Percentiles rank a stretch among this genome's conserved stretches.
phyloP scores from a whole-genome alignment of 1,140 invertebrate genomes.

The Venustaconcha ellipsiformis region DNA sequence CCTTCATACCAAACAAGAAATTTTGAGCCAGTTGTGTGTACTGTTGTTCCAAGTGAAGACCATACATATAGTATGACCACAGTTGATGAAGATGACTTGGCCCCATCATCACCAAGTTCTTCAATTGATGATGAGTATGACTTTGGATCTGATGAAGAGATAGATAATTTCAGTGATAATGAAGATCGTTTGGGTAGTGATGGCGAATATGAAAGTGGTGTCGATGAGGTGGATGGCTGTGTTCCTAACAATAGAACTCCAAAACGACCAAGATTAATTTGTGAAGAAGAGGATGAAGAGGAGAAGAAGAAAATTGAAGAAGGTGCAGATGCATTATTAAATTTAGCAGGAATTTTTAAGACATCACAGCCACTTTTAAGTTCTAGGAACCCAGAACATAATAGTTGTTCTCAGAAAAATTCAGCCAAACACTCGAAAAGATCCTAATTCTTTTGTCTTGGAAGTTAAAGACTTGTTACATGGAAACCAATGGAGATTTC shows the following conservation, averaged over 20 bases:
- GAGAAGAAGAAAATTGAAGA: conserved; percentile 81
- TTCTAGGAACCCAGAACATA: no score
- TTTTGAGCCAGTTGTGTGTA: conserved; percentile 72
- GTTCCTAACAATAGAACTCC: conserved; percentile 27
- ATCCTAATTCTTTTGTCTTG: no score
- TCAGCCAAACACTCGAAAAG: no score
- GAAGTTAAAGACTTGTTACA: no score
- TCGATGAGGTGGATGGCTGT: conserved; percentile 49
- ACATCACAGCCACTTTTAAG: conserved; percentile 7
- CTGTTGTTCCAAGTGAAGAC: conserved; percentile 81
- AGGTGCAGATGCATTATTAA: conserved; percentile 82
- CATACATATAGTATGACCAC: conserved; percentile 76
- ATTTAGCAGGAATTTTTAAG: conserved; percentile 75
- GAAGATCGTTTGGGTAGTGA: conserved; percentile 21
- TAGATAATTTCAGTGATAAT: conserved; percentile 44
- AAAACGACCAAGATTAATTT: conserved; percentile 28
- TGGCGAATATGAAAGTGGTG: conserved; percentile 32
- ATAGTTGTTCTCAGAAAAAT: no score
- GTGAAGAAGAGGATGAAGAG: conserved; percentile 73
- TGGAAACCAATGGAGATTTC: no score
- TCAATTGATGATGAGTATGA: conserved; percentile 69
- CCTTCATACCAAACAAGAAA: neutral
- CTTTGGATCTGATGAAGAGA: conserved; percentile 57
- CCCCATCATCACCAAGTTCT: conserved; percentile 58
- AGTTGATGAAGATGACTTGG: conserved; percentile 32